Evolutionary conservation across 2,888 invertebrate species (phyloP).

Genomic region (Prosapia bicincta): DNA sequence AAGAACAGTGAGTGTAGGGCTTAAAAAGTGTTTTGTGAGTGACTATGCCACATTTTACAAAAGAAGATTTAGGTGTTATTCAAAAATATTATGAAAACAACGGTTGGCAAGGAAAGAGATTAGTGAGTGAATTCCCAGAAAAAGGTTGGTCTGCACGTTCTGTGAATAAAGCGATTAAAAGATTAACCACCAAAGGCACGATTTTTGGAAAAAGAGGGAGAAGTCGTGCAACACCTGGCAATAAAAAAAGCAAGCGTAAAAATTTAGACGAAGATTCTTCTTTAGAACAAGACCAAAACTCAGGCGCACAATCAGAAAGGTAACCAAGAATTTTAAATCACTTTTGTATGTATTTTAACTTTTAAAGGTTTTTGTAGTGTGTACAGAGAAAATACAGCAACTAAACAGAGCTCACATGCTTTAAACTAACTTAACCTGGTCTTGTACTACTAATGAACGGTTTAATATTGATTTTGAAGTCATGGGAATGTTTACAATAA

Average conservation of each 20-base stretch:
- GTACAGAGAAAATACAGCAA: neutral
- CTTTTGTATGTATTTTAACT: neutral
- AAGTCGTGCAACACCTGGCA: constrained; percentile 1
- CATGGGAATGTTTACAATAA: no score
- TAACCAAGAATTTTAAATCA: neutral
- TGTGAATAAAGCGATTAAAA: constrained; percentile 22
- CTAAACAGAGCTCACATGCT: neutral
- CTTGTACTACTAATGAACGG: no score
- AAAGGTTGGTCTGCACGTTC: constrained; percentile 23
- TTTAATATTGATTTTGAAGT: no score
- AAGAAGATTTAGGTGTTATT: constrained; percentile 25
- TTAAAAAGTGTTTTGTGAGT: constrained; percentile 16
- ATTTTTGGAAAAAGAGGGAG: constrained; percentile 24
- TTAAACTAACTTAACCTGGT: neutral
- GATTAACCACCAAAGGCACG: constrained; percentile 20
- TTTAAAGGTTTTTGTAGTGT: neutral
- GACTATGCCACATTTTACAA: constrained; percentile 28
- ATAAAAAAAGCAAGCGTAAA: constrained; percentile 11
- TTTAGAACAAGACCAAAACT: neutral
- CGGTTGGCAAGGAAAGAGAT: constrained; percentile 25
- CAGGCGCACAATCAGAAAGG: neutral
- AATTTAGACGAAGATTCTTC: neutral
- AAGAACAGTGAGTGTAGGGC: neutral
- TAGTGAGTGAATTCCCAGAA: constrained; percentile 25
- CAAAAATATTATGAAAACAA: constrained; percentile 26